phyloP scores from a whole-genome alignment of 2,888 invertebrate genomes.

The Adelognathus sp. region DNA sequence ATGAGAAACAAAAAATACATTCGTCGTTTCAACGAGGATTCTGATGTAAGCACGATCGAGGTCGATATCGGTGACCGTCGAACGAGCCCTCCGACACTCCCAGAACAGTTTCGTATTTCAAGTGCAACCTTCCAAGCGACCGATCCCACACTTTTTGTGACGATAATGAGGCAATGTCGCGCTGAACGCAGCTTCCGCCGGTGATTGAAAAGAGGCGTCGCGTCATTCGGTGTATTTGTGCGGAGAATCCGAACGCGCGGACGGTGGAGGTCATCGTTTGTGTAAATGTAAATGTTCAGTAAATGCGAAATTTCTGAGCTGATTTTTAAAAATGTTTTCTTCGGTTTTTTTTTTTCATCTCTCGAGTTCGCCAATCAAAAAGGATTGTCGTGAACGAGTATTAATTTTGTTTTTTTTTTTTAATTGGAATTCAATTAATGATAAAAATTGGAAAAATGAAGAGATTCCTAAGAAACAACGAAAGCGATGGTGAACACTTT shows the following conservation, averaged over 20 bases:
- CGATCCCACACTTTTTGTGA: conserved; percentile 31
- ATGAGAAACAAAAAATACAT: conserved; percentile 27
- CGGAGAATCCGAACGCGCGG: background rate
- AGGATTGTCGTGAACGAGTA: background rate
- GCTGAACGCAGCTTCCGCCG: conserved; percentile 12
- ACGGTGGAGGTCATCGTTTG: background rate
- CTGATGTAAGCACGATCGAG: conserved; percentile 17
- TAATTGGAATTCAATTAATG: too few relatives aligned
- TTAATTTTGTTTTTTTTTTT: background rate
- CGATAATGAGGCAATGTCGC: background rate
- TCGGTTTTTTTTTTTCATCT: background rate
- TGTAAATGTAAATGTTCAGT: background rate
- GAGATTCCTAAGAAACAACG: too few relatives aligned
- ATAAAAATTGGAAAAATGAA: too few relatives aligned
- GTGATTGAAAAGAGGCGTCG: background rate
- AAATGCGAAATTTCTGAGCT: background rate
- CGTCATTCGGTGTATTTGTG: background rate
- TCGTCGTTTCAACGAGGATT: conserved; percentile 27
- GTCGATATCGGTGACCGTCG: conserved; percentile 18
- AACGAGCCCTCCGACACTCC: conserved; percentile 51
- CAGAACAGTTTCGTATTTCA: conserved; percentile 63
- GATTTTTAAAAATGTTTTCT: background rate
- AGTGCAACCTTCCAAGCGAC: conserved; percentile 67
- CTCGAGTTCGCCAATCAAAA: background rate
- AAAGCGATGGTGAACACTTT: too few relatives aligned